These are phyloP conservation scores for Rhizomys pruinosus DNA, from an alignment of 2,113 vertebrate genomes.

Conservation along the genomic window DNA sequence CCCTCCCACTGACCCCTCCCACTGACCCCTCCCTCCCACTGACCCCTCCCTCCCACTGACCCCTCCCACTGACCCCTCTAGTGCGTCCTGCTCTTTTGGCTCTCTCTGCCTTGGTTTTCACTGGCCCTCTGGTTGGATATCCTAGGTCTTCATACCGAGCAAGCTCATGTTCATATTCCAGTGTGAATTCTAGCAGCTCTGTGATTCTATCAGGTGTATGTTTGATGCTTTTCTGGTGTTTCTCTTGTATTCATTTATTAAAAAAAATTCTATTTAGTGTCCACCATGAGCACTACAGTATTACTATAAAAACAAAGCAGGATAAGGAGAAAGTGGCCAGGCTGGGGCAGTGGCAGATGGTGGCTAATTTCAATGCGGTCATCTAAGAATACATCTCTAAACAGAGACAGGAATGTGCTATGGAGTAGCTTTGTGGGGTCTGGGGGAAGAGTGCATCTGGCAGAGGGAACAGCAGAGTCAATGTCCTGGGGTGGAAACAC, in stretches of 20 bases:
- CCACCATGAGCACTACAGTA: background rate
- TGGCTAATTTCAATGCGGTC: background rate
- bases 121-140: background rate
- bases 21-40: background rate
- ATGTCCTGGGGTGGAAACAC: background rate
- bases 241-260: background rate
- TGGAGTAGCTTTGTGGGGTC: background rate
- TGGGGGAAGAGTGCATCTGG: background rate
- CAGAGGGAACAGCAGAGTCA: background rate
- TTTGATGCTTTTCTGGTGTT: background rate
- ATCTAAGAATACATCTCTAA: background rate
- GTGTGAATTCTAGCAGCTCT: background rate
- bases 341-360: no score
- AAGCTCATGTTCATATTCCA: background rate
- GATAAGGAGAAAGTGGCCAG: background rate
- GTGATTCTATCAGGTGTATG: background rate
- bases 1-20: background rate
- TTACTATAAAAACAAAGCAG: background rate
- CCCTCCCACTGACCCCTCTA: fast-evolving
- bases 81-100: fast-evolving
- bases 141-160: background rate
- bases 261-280: background rate
- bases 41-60: background rate
- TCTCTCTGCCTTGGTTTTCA: background rate
- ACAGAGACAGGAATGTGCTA: background rate